Evolutionary conservation across 2,797 vertebrate species (phyloP).

Genomic region (Okamejei kenojei): DNA sequence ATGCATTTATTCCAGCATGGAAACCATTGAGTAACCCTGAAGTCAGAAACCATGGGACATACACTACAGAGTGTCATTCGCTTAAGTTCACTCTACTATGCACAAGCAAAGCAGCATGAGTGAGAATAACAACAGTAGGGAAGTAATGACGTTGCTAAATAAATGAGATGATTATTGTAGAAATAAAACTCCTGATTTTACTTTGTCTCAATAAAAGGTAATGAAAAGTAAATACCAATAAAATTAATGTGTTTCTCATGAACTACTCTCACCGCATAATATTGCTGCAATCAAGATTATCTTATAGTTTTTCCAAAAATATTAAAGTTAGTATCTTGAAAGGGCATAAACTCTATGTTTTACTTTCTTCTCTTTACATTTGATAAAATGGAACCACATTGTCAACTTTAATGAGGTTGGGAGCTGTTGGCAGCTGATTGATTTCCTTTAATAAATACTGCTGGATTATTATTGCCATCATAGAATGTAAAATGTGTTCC

Average conservation of each 20-base stretch:
- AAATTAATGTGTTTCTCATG: not conserved
- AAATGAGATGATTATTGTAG: not conserved
- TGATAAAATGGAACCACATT: not conserved
- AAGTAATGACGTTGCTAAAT: not conserved
- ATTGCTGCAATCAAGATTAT: not conserved
- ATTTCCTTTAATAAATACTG: too few species aligned
- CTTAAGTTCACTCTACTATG: not conserved
- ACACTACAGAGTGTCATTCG: not conserved
- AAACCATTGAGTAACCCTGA: not conserved
- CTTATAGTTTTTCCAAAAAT: not conserved
- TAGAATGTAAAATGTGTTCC: not conserved
- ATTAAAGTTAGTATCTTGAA: not conserved
- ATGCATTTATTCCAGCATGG: slow-evolving; percentile 2
- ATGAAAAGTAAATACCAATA: not conserved
- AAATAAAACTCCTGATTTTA: not conserved
- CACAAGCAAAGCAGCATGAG: slow-evolving; percentile 1
- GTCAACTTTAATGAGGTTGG: not conserved
- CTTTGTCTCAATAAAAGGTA: not conserved
- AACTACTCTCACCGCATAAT: not conserved
- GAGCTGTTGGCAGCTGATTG: not conserved
- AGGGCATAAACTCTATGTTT: not conserved
- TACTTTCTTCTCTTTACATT: not conserved
- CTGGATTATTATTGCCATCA: not conserved
- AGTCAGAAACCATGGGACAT: not conserved
- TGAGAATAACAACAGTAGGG: not conserved